Conservation (phyloP, 1,140 invertebrate species). For the Ceratitis capitata region DNA sequence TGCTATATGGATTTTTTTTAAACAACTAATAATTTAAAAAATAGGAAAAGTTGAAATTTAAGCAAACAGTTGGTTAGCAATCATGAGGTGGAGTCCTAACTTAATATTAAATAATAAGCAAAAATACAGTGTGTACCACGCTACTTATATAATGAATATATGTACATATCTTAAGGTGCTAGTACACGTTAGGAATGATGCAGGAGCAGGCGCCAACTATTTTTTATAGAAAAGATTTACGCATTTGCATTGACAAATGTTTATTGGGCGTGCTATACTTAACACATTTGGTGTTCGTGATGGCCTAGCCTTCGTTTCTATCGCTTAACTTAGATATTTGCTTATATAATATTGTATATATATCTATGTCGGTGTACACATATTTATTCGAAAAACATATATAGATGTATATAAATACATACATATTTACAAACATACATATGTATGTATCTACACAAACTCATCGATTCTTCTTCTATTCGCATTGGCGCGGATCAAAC, state of each 20-base stretch:
- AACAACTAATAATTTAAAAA: no score
- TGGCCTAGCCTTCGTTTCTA: neutral
- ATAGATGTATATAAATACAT: no score
- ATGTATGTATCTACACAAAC: no score
- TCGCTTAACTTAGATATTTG: neutral
- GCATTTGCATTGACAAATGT: constrained; percentile 6
- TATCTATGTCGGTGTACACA: neutral
- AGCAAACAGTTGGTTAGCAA: no score
- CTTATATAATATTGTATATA: no score
- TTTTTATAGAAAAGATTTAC: constrained; percentile 12
- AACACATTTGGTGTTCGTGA: neutral
- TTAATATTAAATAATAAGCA: neutral
- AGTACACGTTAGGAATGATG: neutral
- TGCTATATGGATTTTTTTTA: no score
- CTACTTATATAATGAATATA: no score
- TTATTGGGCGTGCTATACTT: constrained; percentile 22
- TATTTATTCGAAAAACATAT: no score
- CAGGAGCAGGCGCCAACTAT: neutral
- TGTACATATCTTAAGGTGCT: neutral
- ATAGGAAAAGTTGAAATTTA: no score
- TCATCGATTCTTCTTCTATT: neutral
- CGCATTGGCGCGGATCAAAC: neutral
- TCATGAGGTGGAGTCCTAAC: no score
- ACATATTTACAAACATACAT: no score
- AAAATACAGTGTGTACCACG: no score